These are phyloP conservation scores for Corbicula japonica DNA, from an alignment of 2,888 invertebrate species.

Conservation along the genomic window DNA sequence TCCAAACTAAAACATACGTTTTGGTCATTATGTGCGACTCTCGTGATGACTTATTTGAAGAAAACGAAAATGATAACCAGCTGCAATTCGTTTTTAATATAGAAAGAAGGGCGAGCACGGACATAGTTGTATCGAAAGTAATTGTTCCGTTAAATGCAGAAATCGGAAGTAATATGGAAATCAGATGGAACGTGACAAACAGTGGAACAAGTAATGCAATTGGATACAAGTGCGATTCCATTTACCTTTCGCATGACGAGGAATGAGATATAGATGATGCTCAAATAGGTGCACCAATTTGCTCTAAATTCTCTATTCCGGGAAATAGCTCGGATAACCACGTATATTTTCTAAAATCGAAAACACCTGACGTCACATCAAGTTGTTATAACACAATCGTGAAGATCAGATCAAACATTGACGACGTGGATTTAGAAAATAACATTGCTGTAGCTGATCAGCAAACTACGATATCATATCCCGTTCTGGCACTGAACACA, in stretches of 20 bases:
- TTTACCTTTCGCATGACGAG: constrained; percentile 33
- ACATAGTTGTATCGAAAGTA: constrained; percentile 29
- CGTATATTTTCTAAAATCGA: neutral
- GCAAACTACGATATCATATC: constrained; percentile 10
- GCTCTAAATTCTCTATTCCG: constrained; percentile 17
- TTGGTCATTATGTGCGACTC: constrained; percentile 36
- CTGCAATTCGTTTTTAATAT: constrained; percentile 1
- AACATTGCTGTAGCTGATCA: constrained; percentile 21
- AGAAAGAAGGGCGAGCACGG: constrained; percentile 25
- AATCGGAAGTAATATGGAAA: constrained; percentile 12
- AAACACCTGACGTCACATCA: constrained; percentile 12
- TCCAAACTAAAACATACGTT: constrained; percentile 34
- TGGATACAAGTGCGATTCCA: constrained; percentile 48
- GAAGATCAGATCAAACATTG: constrained; percentile 39
- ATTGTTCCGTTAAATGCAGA: constrained; percentile 1
- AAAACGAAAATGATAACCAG: constrained; percentile 37
- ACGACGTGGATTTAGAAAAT: constrained; percentile 38
- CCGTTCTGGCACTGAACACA: neutral
- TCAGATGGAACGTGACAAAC: constrained; percentile 38
- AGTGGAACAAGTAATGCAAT: constrained; percentile 23
- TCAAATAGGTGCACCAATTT: constrained; percentile 27
- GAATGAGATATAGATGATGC: constrained; percentile 39
- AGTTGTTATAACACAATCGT: constrained; percentile 34
- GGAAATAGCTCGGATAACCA: neutral
- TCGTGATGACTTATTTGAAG: constrained; percentile 34